phyloP scores from a whole-genome alignment of 2,888 invertebrate species.

The Uloborus plumipes region DNA sequence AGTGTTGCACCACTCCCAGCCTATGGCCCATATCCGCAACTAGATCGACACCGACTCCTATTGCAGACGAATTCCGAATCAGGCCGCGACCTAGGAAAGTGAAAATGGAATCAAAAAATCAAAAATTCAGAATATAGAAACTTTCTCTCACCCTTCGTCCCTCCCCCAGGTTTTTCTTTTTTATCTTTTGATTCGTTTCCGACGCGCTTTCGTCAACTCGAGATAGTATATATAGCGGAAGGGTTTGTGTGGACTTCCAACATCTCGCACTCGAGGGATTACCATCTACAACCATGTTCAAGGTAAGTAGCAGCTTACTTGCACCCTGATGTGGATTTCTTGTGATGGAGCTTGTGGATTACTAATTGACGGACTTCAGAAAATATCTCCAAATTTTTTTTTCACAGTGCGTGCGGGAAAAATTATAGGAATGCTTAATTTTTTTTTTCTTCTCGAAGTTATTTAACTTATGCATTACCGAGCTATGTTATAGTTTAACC shows the following conservation, averaged over 20 bases:
- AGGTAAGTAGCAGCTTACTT: slow-evolving; percentile 34
- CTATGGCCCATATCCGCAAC: slow-evolving; percentile 59
- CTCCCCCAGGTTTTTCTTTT: slow-evolving; percentile 16
- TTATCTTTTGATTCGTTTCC: slow-evolving; percentile 5
- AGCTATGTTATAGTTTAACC: neutral
- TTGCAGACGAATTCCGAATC: slow-evolving; percentile 40
- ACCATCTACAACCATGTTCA: slow-evolving; percentile 46
- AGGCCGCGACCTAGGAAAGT: slow-evolving; percentile 63
- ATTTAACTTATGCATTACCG: neutral
- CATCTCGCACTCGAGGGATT: slow-evolving; percentile 1
- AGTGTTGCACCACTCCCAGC: slow-evolving; percentile 63
- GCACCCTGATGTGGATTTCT: neutral
- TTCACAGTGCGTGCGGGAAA: too few relatives aligned
- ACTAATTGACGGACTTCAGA: neutral
- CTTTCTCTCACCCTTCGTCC: slow-evolving; percentile 32
- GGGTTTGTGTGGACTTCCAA: neutral
- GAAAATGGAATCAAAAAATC: slow-evolving; percentile 57
- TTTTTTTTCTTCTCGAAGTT: too few relatives aligned
- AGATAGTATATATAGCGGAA: slow-evolving; percentile 38
- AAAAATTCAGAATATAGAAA: slow-evolving; percentile 49
- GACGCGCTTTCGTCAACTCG: slow-evolving; percentile 6
- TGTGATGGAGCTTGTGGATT: neutral
- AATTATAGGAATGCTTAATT: too few relatives aligned
- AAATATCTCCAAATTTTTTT: too few relatives aligned
- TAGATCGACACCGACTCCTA: slow-evolving; percentile 34